Evolutionary conservation across 2,888 invertebrate species (phyloP), one percentile per base, ranked within the genome.

Genomic region (Cryptocephalus moraei): DNA sequence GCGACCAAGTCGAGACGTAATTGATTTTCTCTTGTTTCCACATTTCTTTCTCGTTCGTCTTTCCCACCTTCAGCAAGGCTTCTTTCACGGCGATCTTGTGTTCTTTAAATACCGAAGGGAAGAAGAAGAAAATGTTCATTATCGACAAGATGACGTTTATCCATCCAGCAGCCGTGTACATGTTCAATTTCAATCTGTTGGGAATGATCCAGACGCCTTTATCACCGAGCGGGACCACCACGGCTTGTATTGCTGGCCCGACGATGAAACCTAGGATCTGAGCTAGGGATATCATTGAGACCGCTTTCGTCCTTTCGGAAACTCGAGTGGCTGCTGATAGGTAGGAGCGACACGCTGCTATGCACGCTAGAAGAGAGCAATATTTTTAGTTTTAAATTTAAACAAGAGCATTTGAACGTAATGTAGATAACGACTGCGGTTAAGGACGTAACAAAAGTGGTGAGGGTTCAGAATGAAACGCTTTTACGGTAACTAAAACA

Each of bases 261-360:
- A 91, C 80, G 47, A 90, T 84, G 69, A 91, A 91, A 41, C 91
- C 91, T 50, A 91, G 72, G 34, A 90, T 87, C 74, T 91, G 91
- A 36, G 88, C 88, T 53, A 91, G 73, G 1, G 90, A 88, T 43
- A 88, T 82, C 76, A 83, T 84, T 1, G 90, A 86, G 42, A 91
- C 86, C 1, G 88, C 88, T 51, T 82, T 79, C 1, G 91, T 91
- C 49, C 91, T 77, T 72, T 91, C 91, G 41, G 75, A 72, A 34
- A 85, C 68, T 56, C 81, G 78, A n/a, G 91, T 91, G 8, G 91
- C 90, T 34, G 88, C 83, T 32, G 91, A 89, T 50, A 91, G 70
- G 71, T 91, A 91, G 9, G 90, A 86, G 22, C 91, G 79, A 51
- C 88, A 88, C 33, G 86, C 84, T 0, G 90, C 89, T 51, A 89